Base-by-base conservation (phyloP, 2,888 invertebrate genomes). In the Phortica okadai region DNA sequence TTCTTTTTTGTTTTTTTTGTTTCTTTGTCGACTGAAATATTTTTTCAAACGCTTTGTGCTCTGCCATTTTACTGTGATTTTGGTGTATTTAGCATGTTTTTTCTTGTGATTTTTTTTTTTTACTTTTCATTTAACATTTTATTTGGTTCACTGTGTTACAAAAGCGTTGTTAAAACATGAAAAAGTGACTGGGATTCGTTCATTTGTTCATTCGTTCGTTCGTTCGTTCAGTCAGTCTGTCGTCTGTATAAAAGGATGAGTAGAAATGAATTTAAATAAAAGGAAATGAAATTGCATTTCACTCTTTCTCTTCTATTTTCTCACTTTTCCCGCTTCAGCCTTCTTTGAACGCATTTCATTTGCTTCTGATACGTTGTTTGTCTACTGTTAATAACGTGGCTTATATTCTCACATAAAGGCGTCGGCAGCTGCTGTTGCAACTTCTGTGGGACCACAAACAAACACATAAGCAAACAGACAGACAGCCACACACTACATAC, bases 301-400 rank as follows among this genome's bases (percentile, higher is more conserved):
- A n/a, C 58, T 33, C 59, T 73, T 33, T 33, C 33, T 33, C 33
- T 83, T 79, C 50, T 14, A 25, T 50, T 25, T 50, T 42, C 42
- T 33, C n/a, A 80, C 78, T 75, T 80, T 66, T 73, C 70, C 74
- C 58, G 67, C 76, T 73, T 76, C 56, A 69, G 56, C 41, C 62
- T 66, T 75, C 44, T 44, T n/a, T 33, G 42, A 33, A 44, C 44
- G 21, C 62, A 44, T 45, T n/a, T 64, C 62, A 45, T 50, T 72
- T 44, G 72, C 69, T 21, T 33, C 33, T 33, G 33, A 33, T 33
- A 33, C 50, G 21, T 11, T 64, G 62, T 73, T 50, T 45, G 50
- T 72, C 67, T 14, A 14, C 78, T 81, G 85, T 86, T 85, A 86
- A 85, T 86, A 86, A 86, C 85, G 82, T 83, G 85, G 87, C 87